These are phyloP conservation scores for Saccostrea glomerata DNA, from an alignment of 1,140 invertebrate genomes.

Conservation along the genomic window DNA sequence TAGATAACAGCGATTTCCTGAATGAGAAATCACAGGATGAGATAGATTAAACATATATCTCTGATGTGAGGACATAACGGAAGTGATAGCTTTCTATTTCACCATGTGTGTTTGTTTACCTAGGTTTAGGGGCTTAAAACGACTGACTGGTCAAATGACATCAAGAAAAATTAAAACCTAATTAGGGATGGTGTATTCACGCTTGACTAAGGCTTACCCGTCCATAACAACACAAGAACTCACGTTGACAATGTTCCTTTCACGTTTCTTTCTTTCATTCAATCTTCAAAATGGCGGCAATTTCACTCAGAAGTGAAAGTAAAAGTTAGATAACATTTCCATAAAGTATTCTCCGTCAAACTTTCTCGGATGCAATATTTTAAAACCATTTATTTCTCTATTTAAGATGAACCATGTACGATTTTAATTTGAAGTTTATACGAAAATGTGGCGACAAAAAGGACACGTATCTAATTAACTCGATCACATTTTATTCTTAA, in stretches of 20 bases:
- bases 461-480: not conserved
- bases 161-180: not conserved
- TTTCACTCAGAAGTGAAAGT: constrained; percentile 34
- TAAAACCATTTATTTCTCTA: too few species aligned
- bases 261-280: constrained; percentile 34
- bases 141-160: not conserved
- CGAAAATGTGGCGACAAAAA: too few species aligned
- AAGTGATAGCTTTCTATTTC: not conserved
- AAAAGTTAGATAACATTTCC: not conserved
- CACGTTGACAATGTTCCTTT: constrained; percentile 21
- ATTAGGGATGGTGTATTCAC: not conserved
- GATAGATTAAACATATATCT: not conserved
- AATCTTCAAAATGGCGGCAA: constrained; percentile 37
- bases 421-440: too few species aligned
- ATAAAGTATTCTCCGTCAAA: not conserved
- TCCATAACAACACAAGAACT: constrained; percentile 25
- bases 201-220: constrained; percentile 24
- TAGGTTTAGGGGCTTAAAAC: not conserved
- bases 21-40: constrained; percentile 22
- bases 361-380: not conserved
- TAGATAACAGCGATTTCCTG: constrained; percentile 4
- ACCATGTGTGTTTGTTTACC: constrained; percentile 25
- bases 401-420: too few species aligned
- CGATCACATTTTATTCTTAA: not conserved
- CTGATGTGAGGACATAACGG: not conserved